phyloP scores from a whole-genome alignment of 1,140 invertebrate genomes.

The Polypedilum vanderplanki region DNA sequence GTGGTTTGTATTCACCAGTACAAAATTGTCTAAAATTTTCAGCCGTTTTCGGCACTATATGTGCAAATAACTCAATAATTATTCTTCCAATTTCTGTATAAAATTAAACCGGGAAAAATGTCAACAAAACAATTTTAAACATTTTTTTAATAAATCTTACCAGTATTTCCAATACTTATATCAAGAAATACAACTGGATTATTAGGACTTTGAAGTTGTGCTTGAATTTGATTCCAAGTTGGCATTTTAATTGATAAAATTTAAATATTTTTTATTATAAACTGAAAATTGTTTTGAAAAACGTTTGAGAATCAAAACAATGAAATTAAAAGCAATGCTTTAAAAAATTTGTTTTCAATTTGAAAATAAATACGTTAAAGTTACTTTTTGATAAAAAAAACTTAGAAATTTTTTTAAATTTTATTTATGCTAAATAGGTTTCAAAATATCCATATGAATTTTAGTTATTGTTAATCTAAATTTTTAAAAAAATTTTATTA shows the following conservation, averaged over 20 bases:
- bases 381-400: too few species aligned
- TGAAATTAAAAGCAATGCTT: too few species aligned
- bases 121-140: background rate
- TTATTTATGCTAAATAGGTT: too few species aligned
- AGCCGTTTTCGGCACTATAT: conserved; percentile 93
- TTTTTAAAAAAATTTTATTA: too few species aligned
- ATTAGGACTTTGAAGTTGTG: conserved; percentile 80
- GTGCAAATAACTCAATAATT: conserved; percentile 93
- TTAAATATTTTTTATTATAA: too few species aligned
- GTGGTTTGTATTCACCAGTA: conserved; percentile 74
- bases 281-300: too few species aligned
- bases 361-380: too few species aligned
- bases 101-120: background rate
- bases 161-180: conserved; percentile 82
- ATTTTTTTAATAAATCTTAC: conserved; percentile 50
- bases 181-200: conserved; percentile 98
- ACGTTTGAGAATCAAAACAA: too few species aligned
- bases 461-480: too few species aligned
- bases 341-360: too few species aligned
- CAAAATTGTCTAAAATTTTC: conserved; percentile 99
- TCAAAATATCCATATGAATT: too few species aligned
- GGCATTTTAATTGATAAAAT: conserved; percentile 55
- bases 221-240: conserved; percentile 86
- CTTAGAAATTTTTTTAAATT: too few species aligned
- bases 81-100: conserved; percentile 79